These are phyloP conservation scores for Rhinoptilus africanus DNA, from an alignment of 2,113 vertebrate species.

Conservation along the genomic window DNA sequence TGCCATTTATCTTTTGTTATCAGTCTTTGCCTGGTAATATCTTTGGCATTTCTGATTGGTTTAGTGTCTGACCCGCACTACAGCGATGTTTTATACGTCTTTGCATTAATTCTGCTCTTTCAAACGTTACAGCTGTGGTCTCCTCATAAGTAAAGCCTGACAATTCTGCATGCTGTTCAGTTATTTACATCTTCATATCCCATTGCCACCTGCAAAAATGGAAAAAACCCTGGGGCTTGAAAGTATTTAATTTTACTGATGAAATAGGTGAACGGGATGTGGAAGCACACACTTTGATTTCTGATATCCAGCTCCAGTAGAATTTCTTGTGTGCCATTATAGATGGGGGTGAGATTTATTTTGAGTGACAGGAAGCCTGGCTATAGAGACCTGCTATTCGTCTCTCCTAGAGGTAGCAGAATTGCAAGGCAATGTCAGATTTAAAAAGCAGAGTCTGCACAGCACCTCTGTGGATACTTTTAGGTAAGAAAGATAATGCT, in stretches of 20 bases:
- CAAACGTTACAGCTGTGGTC: neutral
- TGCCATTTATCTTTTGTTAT: neutral
- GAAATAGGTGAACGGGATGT: neutral
- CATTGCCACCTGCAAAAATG: neutral
- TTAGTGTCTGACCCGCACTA: neutral
- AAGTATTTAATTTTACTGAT: neutral
- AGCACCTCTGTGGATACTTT: neutral
- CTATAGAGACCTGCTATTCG: neutral
- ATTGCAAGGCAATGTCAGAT: neutral
- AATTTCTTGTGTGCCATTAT: neutral
- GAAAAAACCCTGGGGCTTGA: neutral
- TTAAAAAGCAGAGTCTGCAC: neutral
- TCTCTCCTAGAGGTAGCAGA: neutral
- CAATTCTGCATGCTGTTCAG: neutral
- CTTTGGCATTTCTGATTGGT: neutral
- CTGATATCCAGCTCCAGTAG: neutral
- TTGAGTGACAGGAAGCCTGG: neutral
- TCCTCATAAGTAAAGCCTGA: neutral
- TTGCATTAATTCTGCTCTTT: neutral
- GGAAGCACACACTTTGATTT: neutral
- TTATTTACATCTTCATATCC: neutral
- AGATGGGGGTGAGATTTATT: neutral
- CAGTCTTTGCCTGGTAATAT: neutral
- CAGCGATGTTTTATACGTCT: neutral
- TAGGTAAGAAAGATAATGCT: neutral